These are phyloP conservation scores for Archips xylosteana DNA, from an alignment of 2,888 invertebrate species.

Conservation along the genomic window DNA sequence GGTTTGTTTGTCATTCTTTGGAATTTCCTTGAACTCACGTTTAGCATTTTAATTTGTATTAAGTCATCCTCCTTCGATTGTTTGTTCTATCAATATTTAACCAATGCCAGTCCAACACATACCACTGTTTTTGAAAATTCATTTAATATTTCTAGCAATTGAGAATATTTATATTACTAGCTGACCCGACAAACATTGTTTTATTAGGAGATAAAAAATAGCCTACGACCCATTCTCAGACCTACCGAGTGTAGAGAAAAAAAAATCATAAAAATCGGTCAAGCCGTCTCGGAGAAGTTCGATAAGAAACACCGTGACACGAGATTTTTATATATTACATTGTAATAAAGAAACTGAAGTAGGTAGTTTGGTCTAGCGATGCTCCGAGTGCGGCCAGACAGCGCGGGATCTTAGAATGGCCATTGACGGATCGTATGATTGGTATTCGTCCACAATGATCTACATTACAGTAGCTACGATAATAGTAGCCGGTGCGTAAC, in stretches of 20 bases:
- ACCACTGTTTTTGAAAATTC: neutral
- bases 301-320: too few relatives aligned
- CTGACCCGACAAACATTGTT: too few relatives aligned
- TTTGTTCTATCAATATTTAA: slow-evolving; percentile 22
- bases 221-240: too few relatives aligned
- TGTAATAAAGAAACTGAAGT: neutral
- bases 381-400: slow-evolving; percentile 18
- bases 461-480: slow-evolving; percentile 44
- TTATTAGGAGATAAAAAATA: too few relatives aligned
- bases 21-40: slow-evolving; percentile 15
- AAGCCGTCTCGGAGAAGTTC: too few relatives aligned
- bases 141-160: neutral
- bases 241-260: too few relatives aligned
- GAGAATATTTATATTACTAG: too few relatives aligned
- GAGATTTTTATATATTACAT: neutral
- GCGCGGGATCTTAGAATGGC: slow-evolving; percentile 12
- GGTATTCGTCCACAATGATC: slow-evolving; percentile 44
- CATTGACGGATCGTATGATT: slow-evolving; percentile 23
- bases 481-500: slow-evolving; percentile 50
- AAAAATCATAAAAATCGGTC: too few relatives aligned
- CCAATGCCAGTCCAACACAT: neutral
- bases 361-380: slow-evolving; percentile 1
- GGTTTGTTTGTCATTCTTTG: slow-evolving; percentile 6
- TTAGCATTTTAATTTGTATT: slow-evolving; percentile 26
- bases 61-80: slow-evolving; percentile 29